Base-by-base conservation (phyloP, 2,113 vertebrate species). In the Equus quagga region DNA sequence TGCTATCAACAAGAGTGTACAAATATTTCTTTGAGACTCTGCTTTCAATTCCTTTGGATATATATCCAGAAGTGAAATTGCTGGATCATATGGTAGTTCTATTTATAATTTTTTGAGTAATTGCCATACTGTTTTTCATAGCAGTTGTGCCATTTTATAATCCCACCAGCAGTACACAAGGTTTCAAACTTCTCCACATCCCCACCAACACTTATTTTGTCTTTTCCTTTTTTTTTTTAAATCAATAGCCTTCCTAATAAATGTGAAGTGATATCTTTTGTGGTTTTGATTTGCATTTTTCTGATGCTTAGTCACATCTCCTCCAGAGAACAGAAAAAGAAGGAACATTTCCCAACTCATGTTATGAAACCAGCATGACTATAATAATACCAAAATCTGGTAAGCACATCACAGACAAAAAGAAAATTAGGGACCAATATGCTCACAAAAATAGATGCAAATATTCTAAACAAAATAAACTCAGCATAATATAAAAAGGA, bases 381-480 rank as follows among this genome's bases (percentile, higher is more conserved):
- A 70, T 36, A 65, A 62, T 54, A 91, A 94, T 51, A 80, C 41
- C 41, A 72, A 88, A 70, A 60, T 49, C 19, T 88, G 28, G 24
- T 62, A 31, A 81, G 19, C 23, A 49, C 41, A 79, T 49, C 62
- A 33, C 12, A 70, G 64, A 31, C 1, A 76, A 17, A 73, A 72
- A 14, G 24, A 65, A 93, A 70, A 92, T 62, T 70, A 49, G 54
- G 79, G 36, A 33, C 13, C 33, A 51, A 62, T 54, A 28, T 80
- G 21, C 28, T 87, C 62, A 80, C 31, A 79, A 92, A 72, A 86
- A 72, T 23, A 44, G 33, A 79, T 91, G 19, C 5, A 70, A 85
- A 95, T 78, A 62, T 69, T 82, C 49, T 64, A 73, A 89, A 56
- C 15, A 65, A 94, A 87, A 75, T 89, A 18, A 83, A 72, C 46